A percentile compares a stretch with the other conserved stretches of the same genome.
Evolutionary conservation across 2,113 vertebrate species (phyloP).

Genomic region (Actenoides lindsayi): DNA sequence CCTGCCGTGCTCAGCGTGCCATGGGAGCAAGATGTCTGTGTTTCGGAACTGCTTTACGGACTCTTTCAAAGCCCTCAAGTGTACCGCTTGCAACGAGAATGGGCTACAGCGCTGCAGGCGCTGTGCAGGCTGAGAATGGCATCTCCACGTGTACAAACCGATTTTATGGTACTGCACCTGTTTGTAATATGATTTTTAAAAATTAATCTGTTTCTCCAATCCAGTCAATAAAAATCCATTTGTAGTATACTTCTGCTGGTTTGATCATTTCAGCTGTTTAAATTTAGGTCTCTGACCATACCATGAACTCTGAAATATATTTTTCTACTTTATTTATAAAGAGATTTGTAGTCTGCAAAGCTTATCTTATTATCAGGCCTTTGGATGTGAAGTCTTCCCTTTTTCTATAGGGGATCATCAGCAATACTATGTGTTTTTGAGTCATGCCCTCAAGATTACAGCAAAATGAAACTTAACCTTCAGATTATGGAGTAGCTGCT

Average conservation of each 20-base stretch:
- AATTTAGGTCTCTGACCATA: rapidly evolving
- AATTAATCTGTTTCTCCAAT: slow-evolving; percentile 34
- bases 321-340: background rate
- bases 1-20: slow-evolving; percentile 94
- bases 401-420: background rate
- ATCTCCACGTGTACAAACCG: background rate
- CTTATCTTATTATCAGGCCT: rapidly evolving
- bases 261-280: background rate
- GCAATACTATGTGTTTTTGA: background rate
- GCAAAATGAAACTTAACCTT: background rate
- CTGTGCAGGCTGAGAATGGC: slow-evolving; percentile 74
- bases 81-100: slow-evolving; percentile 96
- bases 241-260: slow-evolving; percentile 52
- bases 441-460: background rate
- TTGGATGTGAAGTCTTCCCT: background rate
- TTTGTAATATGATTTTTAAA: slow-evolving; percentile 69
- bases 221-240: slow-evolving; percentile 73
- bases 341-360: background rate
- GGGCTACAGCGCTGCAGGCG: slow-evolving; percentile 91
- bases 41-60: slow-evolving; percentile 98
- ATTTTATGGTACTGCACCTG: slow-evolving; percentile 49
- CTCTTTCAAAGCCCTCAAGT: slow-evolving; percentile 98
- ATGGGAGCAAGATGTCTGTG: slow-evolving; percentile 99
- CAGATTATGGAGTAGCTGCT: background rate
- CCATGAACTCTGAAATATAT: background rate